phyloP scores from a whole-genome alignment of 2,888 invertebrate genomes.

The Hypena proboscidalis region DNA sequence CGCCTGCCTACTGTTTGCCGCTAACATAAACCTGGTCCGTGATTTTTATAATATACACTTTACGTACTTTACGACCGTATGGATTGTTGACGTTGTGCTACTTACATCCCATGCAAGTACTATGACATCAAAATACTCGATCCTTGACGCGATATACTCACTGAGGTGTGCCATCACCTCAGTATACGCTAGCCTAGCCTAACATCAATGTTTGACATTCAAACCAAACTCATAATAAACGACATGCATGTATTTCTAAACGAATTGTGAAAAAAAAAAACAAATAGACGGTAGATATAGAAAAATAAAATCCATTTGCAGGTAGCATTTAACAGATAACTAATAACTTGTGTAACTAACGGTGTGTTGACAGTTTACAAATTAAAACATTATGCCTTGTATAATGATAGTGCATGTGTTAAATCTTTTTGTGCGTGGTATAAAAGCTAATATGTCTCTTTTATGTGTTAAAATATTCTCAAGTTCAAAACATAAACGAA shows the following conservation, averaged over 20 bases:
- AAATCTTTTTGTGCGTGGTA: constrained; percentile 62
- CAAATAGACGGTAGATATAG: constrained; percentile 10
- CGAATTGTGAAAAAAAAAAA: constrained; percentile 11
- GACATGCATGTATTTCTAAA: constrained; percentile 42
- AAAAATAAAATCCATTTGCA: constrained; percentile 15
- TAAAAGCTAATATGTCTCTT: constrained; percentile 67
- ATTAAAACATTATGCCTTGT: constrained; percentile 30
- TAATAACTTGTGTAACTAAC: constrained; percentile 40
- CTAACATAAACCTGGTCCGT: constrained; percentile 81
- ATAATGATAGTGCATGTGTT: constrained; percentile 76
- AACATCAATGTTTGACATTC: constrained; percentile 3
- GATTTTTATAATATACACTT: constrained; percentile 55
- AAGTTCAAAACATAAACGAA: constrained; percentile 56
- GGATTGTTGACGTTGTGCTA: constrained; percentile 28
- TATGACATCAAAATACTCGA: constrained; percentile 26
- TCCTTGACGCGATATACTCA: constrained; percentile 4
- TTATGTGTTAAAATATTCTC: constrained; percentile 68
- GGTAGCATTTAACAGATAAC: constrained; percentile 24
- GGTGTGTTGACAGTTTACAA: constrained; percentile 39
- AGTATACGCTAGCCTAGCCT: too few relatives aligned
- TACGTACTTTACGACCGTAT: constrained; percentile 33
- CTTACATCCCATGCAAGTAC: constrained; percentile 25
- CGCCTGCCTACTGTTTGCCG: constrained; percentile 78
- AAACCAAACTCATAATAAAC: neutral
- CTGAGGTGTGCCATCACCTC: constrained; percentile 7